Evolutionary conservation across 1,140 invertebrate species (phyloP), one percentile per base, ranked within the genome.

Genomic region (Neodiprion pinetum): DNA sequence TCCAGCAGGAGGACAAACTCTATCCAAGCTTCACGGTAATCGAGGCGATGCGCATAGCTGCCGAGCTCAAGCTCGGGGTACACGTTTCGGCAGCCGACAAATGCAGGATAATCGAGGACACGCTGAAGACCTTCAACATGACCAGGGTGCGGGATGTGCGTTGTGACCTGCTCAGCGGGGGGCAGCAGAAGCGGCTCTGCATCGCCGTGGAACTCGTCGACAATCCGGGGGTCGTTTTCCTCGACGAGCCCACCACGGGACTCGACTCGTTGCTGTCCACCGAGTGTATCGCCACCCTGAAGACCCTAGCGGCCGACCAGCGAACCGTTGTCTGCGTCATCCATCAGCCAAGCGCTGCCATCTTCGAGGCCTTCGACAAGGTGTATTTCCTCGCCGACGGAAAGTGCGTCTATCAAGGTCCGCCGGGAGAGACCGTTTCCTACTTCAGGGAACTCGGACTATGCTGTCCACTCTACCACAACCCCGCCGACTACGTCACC

Each of bases 181-280:
- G 95, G 9, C 94, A 95, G 83, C 90, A 93, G 66, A 95, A 95
- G 80, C 90, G 95, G 70, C 87, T 97, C 67, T 95, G 94, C 49
- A 96, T 96, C 70, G 95, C 95, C 1, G 84, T 95, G 72, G 95
- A 96, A 87, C 85, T 96, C 53, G 92, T 96, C n/a, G 94, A 95
- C 84, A 96, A 96, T 87, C 95, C 95, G 1, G 94, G 94, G 21
- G 90, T 93, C 28, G 92, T 93, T 83, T 93, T 93, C 79, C 82
- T 93, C 69, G 92, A 93, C 78, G 92, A 93, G 82, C 92, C 92
- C 0, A 93, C 92, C 3, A 80, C 84, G 50, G 96, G 96, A 53
- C 87, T 97, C 76, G 96, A 97, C 86, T 96, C 95, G 81, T 90
- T 92, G 67, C 94, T 94, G 1, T 94, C 94, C 73, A 90, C 91